Base-by-base conservation (phyloP, 1,140 invertebrate genomes). In the Daktulosphaira vitifoliae region DNA sequence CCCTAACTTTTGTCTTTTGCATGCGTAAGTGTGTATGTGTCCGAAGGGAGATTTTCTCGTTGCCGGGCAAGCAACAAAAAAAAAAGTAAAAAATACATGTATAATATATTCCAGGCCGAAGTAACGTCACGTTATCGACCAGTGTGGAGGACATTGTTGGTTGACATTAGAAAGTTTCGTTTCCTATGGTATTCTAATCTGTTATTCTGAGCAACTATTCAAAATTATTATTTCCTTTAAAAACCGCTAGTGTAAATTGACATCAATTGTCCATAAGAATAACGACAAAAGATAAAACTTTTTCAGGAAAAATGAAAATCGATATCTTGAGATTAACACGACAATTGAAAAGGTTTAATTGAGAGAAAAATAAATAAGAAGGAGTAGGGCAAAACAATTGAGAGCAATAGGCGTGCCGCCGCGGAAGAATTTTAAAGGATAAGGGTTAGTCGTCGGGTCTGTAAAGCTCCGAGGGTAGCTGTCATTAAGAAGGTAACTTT, bases 401-500 rank as follows among this genome's bases (percentile, higher is more conserved):
- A 48, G 29, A 33, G 42, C 18, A 59, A 59, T 23, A 48, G 26
- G 54, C 39, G 54, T 59, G 54, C 54, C 54, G 29, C 29, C 29
- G 42, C 39, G 39, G 54, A 48, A 29, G 26, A 48, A 37, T 48
- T 62, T 48, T 29, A 11, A 16, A 9, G 56, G 56, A 62, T 62
- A 62, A 62, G 56, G 56, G 56, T 62, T 59, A 59, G 53, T 56
- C 38, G 53, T 56, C 53, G 53, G 39, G 54, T 42, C 54, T 39
- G 56, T 62, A 62, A 62, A 62, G 56, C 56, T 62, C 46, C 18
- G 42, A 62, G 56, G 56, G 56, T 62, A 48, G 56, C 56, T 62
- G 56, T 62, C 56, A 62, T 62, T 62, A 62, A 62, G 56, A 62
- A 62, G 56, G 56, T 62, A 48, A 62, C 56, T 62, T 62, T 62